A percentile compares a stretch with the other conserved stretches of the same genome.
Evolutionary conservation across 2,113 vertebrate species (phyloP).

Genomic region (Cheirogaleus medius): DNA sequence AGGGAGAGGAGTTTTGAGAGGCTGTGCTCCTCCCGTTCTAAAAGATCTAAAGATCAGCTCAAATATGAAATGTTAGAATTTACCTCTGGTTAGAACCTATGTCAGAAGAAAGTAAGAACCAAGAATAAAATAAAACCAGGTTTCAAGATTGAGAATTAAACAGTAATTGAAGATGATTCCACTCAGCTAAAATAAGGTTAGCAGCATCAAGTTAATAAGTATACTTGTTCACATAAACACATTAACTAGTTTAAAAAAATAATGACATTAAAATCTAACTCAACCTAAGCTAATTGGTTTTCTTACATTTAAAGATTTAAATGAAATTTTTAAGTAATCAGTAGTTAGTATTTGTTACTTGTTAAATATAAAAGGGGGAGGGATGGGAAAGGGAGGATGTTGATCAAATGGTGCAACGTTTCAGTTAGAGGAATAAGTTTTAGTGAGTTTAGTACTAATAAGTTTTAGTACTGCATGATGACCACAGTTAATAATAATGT

Average conservation of each 20-base stretch:
- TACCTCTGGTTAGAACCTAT: no score
- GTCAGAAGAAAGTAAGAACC: not conserved
- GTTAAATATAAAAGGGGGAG: not conserved
- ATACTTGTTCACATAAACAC: not conserved
- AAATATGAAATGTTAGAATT: not conserved
- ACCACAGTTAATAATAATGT: not conserved
- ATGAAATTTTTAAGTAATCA: slow-evolving; percentile 27
- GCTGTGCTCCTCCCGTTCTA: not conserved
- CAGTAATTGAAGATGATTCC: not conserved
- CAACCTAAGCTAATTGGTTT: not conserved
- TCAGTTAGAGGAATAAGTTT: not conserved
- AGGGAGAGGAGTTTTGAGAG: not conserved
- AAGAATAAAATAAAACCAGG: not conserved
- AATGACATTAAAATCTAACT: not conserved
- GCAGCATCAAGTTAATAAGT: not conserved
- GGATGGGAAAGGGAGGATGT: not conserved
- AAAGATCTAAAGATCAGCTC: not conserved
- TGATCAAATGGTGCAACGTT: not conserved
- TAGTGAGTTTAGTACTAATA: no score
- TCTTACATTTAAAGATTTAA: slow-evolving; percentile 24
- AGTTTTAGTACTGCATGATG: not conserved
- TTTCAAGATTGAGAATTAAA: slow-evolving; percentile 1
- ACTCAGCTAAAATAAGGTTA: not conserved
- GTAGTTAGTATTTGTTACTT: slow-evolving; percentile 23
- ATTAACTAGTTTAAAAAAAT: not conserved